Evolutionary conservation across 2,113 vertebrate species (phyloP), one percentile per base, ranked within the genome.

Genomic region (Glareola pratincola): DNA sequence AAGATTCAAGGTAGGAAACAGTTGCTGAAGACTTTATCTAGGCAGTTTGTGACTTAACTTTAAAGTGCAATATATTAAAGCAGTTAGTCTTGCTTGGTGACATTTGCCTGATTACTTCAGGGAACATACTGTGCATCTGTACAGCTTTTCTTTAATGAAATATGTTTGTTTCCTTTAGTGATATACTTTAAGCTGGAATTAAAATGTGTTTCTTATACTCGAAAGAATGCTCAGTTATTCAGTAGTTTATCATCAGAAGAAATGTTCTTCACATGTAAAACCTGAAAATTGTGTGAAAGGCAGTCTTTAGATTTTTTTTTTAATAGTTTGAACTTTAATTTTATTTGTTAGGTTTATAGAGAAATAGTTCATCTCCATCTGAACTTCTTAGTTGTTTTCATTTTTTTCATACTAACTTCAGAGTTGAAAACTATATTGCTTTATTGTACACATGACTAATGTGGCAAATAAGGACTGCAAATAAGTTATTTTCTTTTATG

Each of bases 31-130:
- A 48, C 48, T 73, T n/a, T 30, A 9, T 29, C 14, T 4, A 34
- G 54, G 23, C 53, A 73, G 3, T 47, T 90, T 73, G 30, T 86
- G 45, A 10, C 54, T 85, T 60, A 32, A 10, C 51, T 82, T 63
- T 5, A 60, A 81, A 84, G 72, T 41, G 26, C 32, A 43, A 1
- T 76, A n/a, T 76, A 36, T 91, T 51, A n/a, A 85, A 94, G 68
- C 86, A 76, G 34, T 86, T 53, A 75, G 21, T 94, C 80, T 82
- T 81, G 34, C 30, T 92, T 76, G 79, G 47, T 90, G 72, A 57
- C 73, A 27, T 51, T 85, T 87, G 17, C 43, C 50, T 75, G 77
- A 57, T 87, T 68, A 15, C 75, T 72, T 63, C 1, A 91, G 86
- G 80, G 69, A 50, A 27, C 57, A n/a, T 22, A 3, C 26, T 56